These are phyloP conservation scores for Drosophila sucinea DNA, from an alignment of 1,140 invertebrate species.

Conservation along the genomic window DNA sequence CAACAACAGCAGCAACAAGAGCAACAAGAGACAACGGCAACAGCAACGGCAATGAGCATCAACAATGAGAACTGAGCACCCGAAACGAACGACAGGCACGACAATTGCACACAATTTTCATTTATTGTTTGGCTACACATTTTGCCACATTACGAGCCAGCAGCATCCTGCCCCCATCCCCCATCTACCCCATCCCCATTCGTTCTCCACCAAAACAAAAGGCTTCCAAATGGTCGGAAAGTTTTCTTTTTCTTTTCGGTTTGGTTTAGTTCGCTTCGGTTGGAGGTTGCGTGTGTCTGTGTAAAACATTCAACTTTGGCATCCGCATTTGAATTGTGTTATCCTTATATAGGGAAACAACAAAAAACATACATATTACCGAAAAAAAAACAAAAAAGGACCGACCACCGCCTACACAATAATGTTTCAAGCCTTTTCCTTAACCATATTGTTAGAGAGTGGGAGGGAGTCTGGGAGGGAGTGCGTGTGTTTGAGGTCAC, in stretches of 20 bases:
- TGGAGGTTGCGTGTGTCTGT: conserved; percentile 28
- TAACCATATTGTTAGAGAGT: conserved; percentile 6
- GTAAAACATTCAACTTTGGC: conserved; percentile 46
- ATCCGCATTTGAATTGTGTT: conserved; percentile 20
- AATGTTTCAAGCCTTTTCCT: conserved; percentile 8
- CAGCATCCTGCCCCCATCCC: conserved; percentile 27
- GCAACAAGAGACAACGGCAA: conserved; percentile 20
- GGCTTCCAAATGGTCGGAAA: conserved; percentile 17
- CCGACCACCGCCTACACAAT: conserved; percentile 1
- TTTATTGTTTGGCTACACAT: conserved; percentile 81
- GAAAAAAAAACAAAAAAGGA: background rate
- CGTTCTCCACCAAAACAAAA: conserved; percentile 40
- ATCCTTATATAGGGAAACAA: conserved; percentile 2
- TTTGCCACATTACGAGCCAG: conserved; percentile 74
- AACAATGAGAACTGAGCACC: conserved; percentile 29
- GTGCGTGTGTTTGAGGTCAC: conserved; percentile 35
- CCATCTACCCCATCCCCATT: conserved; percentile 3
- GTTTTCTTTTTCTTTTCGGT: conserved; percentile 12
- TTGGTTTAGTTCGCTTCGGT: background rate
- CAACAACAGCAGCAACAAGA: conserved; percentile 51
- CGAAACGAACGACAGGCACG: conserved; percentile 54
- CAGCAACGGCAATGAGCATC: conserved; percentile 49
- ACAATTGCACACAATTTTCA: conserved; percentile 82
- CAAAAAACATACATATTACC: conserved; percentile 11
- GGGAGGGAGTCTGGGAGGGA: background rate